A percentile compares a stretch with the other conserved stretches of the same genome.
Evolutionary conservation across 1,140 invertebrate genomes (phyloP).

Genomic region (Aplysia californica): DNA sequence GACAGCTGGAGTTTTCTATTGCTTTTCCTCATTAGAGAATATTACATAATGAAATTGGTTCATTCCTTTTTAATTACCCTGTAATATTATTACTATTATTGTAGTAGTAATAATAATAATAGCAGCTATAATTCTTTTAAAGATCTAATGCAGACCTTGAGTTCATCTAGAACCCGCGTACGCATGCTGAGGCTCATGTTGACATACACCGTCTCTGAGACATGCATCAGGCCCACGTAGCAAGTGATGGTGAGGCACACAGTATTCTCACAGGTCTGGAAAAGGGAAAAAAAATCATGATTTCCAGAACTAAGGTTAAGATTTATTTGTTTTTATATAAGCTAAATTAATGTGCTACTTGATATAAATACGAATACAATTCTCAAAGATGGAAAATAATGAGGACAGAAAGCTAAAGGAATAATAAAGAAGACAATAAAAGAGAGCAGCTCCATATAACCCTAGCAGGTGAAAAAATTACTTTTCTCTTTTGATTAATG

Average conservation of each 20-base stretch:
- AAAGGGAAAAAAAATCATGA: background rate
- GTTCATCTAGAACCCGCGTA: conserved; percentile 14
- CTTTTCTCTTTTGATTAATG: no score
- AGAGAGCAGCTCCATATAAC: no score
- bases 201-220: conserved; percentile 22
- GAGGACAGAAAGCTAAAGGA: background rate
- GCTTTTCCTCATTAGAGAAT: no score
- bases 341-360: background rate
- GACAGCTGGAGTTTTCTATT: no score
- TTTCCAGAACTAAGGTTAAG: background rate
- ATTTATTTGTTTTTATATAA: background rate
- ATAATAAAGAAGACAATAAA: no score
- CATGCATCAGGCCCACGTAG: conserved; percentile 23
- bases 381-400: background rate
- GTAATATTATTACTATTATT: no score
- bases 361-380: background rate
- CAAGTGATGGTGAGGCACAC: conserved; percentile 18
- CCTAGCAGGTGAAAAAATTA: no score
- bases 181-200: conserved; percentile 28
- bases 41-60: no score
- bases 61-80: no score
- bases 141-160: no score
- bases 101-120: no score
- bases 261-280: conserved; percentile 7
- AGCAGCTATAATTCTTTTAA: no score